phyloP scores from a whole-genome alignment of 2,888 invertebrate genomes.

The Geophilus truncorum region DNA sequence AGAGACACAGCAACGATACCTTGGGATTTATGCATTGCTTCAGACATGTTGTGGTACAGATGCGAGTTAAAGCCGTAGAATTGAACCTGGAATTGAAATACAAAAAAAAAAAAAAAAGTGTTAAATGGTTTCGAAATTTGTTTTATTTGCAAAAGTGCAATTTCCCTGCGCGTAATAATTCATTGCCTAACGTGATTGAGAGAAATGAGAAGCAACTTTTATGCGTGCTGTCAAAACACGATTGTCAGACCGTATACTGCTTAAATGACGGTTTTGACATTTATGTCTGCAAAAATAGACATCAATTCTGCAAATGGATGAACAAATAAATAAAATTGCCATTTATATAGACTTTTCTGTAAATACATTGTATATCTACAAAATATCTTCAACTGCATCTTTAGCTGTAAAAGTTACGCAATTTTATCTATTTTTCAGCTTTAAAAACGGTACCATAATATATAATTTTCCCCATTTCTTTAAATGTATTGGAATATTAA shows the following conservation, averaged over 20 bases:
- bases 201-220: no score
- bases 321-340: no score
- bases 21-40: constrained; percentile 93
- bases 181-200: neutral
- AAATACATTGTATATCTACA: no score
- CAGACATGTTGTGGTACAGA: constrained; percentile 92
- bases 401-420: neutral
- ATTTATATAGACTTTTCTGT: no score
- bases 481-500: neutral
- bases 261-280: no score
- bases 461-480: neutral
- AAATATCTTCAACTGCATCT: neutral
- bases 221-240: neutral
- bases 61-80: constrained; percentile 95
- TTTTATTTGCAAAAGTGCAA: no score
- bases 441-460: neutral
- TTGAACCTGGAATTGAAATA: constrained; percentile 69
- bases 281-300: neutral
- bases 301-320: neutral
- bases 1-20: constrained; percentile 91
- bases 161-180: neutral
- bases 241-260: neutral
- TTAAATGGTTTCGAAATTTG: neutral
- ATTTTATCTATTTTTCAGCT: no score
- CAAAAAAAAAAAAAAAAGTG: constrained; percentile 12